Evolutionary conservation across 2,888 invertebrate genomes (phyloP).

Genomic region (Agriopis leucophaearia): DNA sequence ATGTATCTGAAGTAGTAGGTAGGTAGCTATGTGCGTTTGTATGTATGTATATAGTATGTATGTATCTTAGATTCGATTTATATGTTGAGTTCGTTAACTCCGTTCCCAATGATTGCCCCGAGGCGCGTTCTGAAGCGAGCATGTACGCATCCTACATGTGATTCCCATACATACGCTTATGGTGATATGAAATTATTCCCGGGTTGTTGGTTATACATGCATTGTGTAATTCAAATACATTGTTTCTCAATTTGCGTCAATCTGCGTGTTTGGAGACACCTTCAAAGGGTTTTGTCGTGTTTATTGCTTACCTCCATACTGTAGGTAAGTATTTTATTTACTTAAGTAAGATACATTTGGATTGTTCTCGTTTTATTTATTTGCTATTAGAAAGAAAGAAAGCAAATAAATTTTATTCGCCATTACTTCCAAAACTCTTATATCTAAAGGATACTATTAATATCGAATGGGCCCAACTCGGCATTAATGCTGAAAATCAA

Average conservation of each 20-base stretch:
- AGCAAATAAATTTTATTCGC: too few species aligned
- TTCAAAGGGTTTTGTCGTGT: conserved; percentile 6
- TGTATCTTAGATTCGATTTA: conserved; percentile 68
- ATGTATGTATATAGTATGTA: conserved; percentile 5
- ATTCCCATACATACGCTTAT: conserved; percentile 15
- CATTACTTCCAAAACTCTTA: too few species aligned
- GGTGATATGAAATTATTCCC: conserved; percentile 33
- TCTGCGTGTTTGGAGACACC: conserved; percentile 17
- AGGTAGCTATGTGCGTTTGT: not conserved
- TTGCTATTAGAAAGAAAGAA: too few species aligned
- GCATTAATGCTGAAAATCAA: too few species aligned
- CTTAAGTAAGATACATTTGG: too few species aligned
- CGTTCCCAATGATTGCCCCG: conserved; percentile 67
- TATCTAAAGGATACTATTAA: too few species aligned
- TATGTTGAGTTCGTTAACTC: conserved; percentile 78
- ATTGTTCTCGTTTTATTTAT: too few species aligned
- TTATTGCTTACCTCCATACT: conserved; percentile 4
- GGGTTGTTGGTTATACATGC: conserved; percentile 25
- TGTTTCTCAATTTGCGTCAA: conserved; percentile 30
- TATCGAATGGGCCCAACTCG: too few species aligned
- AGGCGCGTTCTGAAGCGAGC: conserved; percentile 57
- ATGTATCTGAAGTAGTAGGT: not conserved
- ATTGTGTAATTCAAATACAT: conserved; percentile 31
- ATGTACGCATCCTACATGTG: conserved; percentile 19
- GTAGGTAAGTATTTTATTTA: too few species aligned